Conservation (phyloP, 2,888 invertebrate genomes). For the Panzeria rudis region DNA sequence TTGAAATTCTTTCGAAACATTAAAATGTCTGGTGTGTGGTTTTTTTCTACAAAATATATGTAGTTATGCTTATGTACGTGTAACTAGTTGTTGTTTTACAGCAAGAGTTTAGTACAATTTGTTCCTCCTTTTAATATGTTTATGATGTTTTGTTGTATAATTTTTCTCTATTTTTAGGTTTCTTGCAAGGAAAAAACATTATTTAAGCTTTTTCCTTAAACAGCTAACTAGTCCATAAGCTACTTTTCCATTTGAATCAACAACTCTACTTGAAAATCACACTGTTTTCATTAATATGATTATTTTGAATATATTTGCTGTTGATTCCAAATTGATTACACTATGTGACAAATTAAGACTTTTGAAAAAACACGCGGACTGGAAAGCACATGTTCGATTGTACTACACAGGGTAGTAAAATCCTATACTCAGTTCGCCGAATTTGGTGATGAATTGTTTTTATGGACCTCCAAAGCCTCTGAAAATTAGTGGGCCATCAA, state of each 20-base stretch:
- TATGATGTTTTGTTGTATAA: slow-evolving; percentile 35
- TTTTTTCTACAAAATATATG: slow-evolving; percentile 35
- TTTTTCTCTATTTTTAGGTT: slow-evolving; percentile 11
- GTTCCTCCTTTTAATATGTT: slow-evolving; percentile 11
- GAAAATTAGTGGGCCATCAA: too few relatives aligned
- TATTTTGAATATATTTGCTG: too few relatives aligned
- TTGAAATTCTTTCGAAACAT: slow-evolving; percentile 21
- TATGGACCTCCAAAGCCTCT: too few relatives aligned
- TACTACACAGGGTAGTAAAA: too few relatives aligned
- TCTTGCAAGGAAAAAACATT: neutral
- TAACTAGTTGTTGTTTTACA: neutral
- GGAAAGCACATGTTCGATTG: too few relatives aligned
- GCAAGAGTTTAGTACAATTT: slow-evolving; percentile 1
- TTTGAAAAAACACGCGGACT: too few relatives aligned
- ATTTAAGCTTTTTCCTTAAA: slow-evolving; percentile 34
- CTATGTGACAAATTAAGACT: too few relatives aligned
- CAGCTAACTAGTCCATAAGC: slow-evolving; percentile 58
- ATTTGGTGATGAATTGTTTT: too few relatives aligned
- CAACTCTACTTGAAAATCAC: slow-evolving; percentile 27
- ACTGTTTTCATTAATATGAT: too few relatives aligned
- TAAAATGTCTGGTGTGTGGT: slow-evolving; percentile 65
- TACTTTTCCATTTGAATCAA: slow-evolving; percentile 41
- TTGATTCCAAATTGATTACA: too few relatives aligned
- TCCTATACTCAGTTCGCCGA: too few relatives aligned
- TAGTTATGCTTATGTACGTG: neutral